These are phyloP conservation scores for Marmota monax DNA, from an alignment of 2,113 vertebrate species.

Conservation along the genomic window DNA sequence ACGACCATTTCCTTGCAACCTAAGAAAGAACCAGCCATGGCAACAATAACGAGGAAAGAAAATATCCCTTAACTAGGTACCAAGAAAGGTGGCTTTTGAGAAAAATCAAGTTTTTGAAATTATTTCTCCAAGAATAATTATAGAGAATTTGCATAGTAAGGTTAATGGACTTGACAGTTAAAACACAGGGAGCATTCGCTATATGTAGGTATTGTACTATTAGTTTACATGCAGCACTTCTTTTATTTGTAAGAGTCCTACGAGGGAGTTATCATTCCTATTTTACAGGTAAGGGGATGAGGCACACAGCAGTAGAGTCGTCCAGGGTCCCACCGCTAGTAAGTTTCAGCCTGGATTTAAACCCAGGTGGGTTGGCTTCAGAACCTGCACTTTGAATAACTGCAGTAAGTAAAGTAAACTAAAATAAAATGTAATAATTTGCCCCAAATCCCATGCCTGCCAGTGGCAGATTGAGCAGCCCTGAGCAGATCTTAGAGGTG, in stretches of 20 bases:
- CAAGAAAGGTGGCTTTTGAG: conserved; percentile 35
- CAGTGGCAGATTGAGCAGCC: background rate
- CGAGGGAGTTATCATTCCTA: background rate
- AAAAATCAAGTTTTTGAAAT: background rate
- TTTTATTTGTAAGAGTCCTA: background rate
- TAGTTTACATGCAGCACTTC: background rate
- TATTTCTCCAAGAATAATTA: background rate
- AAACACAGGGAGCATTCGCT: background rate
- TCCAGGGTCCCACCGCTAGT: background rate
- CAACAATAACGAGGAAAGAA: background rate
- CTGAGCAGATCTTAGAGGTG: background rate
- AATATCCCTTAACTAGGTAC: background rate
- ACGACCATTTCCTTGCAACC: background rate
- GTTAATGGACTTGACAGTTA: background rate
- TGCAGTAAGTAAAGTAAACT: background rate
- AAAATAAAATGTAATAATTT: background rate
- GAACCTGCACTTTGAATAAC: background rate
- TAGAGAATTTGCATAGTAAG: background rate
- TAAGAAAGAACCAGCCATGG: background rate
- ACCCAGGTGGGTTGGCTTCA: background rate
- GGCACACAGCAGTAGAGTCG: background rate
- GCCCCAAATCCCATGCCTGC: background rate
- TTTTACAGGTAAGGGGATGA: background rate
- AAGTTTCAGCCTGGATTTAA: background rate
- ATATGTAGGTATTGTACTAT: background rate